Evolutionary conservation across 2,888 invertebrate genomes (phyloP).

Genomic region (Eucriotettix oculatus): DNA sequence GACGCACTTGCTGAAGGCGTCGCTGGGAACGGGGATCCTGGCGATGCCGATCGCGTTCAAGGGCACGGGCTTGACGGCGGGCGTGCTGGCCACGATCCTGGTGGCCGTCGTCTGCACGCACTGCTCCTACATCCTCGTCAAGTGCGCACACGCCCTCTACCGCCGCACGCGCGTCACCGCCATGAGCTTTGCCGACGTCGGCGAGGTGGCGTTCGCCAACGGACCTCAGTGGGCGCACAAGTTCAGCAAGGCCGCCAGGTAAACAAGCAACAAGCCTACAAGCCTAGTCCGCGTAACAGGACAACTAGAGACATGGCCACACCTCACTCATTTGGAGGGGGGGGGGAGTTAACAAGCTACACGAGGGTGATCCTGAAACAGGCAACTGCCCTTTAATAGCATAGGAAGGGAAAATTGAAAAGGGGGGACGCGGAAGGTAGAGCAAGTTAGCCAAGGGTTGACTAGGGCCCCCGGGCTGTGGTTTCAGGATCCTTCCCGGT

Average conservation of each 20-base stretch:
- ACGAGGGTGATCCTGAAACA: too few species aligned
- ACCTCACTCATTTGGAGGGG: too few species aligned
- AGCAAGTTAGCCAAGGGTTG: too few species aligned
- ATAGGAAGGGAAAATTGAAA: too few species aligned
- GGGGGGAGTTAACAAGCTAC: too few species aligned
- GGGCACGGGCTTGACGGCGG: slow-evolving; percentile 69
- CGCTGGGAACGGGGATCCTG: slow-evolving; percentile 89
- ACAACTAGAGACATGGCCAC: too few species aligned
- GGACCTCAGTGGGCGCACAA: slow-evolving; percentile 53
- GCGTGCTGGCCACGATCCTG: slow-evolving; percentile 65
- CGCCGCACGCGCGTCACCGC: slow-evolving; percentile 47
- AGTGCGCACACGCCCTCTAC: slow-evolving; percentile 68
- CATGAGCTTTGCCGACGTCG: slow-evolving; percentile 78
- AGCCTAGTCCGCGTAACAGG: too few species aligned
- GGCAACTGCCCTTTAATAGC: too few species aligned
- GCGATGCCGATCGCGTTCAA: slow-evolving; percentile 87
- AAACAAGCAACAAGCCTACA: slow-evolving; percentile 14
- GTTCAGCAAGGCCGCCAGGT: slow-evolving; percentile 50
- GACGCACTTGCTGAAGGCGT: slow-evolving; percentile 88
- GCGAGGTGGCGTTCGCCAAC: slow-evolving; percentile 58
- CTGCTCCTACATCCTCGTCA: slow-evolving; percentile 81
- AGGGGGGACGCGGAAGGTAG: too few species aligned
- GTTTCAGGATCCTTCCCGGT: too few species aligned
- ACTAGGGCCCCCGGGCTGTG: too few species aligned
- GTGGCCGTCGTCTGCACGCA: slow-evolving; percentile 85